Conservation (phyloP, 92 coral and sea anemone genomes). For the Epizoanthus ramosus region DNA sequence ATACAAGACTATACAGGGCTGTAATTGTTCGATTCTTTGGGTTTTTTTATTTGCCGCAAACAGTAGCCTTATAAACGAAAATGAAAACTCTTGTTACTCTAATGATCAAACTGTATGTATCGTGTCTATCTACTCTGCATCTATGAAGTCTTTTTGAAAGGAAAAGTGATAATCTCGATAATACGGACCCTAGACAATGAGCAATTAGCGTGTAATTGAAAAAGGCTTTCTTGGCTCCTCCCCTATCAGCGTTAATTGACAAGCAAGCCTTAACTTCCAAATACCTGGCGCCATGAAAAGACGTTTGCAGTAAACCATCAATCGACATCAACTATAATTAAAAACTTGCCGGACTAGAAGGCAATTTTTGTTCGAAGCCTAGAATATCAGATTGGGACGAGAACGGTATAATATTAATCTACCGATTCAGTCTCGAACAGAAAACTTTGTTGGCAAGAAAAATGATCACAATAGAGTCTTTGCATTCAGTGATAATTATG, state of each 20-base stretch:
- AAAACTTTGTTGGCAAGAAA: too few species aligned
- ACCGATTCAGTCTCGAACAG: too few species aligned
- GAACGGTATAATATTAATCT: too few species aligned
- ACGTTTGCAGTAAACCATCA: too few species aligned
- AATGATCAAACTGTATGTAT: background rate
- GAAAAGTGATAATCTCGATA: constrained; percentile 3
- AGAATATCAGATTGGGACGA: too few species aligned
- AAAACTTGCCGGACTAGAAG: too few species aligned
- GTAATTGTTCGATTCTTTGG: background rate
- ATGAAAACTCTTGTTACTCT: background rate
- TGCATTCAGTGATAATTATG: too few species aligned
- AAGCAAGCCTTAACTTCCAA: background rate
- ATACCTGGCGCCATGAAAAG: too few species aligned
- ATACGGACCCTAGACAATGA: background rate
- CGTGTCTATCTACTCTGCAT: background rate
- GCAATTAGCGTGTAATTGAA: background rate
- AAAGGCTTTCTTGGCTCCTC: background rate
- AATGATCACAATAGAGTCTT: too few species aligned
- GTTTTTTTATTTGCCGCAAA: background rate
- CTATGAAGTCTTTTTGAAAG: background rate
- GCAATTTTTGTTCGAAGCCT: too few species aligned
- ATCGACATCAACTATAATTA: too few species aligned
- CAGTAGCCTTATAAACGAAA: background rate
- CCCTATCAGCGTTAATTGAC: background rate
- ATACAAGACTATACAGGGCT: background rate